Base-by-base conservation (phyloP, 2,113 vertebrate species). In the Cynoglossus semilaevis region DNA sequence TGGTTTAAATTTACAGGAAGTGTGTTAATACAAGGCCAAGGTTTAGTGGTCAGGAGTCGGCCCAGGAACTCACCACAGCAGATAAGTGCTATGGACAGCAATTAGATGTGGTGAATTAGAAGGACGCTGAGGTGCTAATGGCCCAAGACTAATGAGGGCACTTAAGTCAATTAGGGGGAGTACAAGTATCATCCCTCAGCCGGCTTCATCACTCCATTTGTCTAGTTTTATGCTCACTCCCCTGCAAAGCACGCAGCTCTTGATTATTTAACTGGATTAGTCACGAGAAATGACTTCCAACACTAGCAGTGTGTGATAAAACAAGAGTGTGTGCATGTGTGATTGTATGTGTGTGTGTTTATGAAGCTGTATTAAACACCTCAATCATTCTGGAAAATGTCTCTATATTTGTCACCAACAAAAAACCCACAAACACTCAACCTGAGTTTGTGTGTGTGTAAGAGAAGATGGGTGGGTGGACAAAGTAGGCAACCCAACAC, bases 401-500 rank as follows among this genome's bases (percentile, higher is more conserved):
- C 36, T 54, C 17, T 12, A 41, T 41, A 14, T 43, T 34, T 40
- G 55, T 38, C 29, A 14, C 43, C 17, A 13, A 1, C 42, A 36
- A 41, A 19, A 34, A 13, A 37, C 59, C 71, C 51, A 49, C 68
- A 68, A 13, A 15, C 36, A 51, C 35, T 16, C 9, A 47, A 22
- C 15, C 43, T 8, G 1, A 35, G 43, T 50, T 52, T 63, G 57
- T 41, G 60, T 55, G 19, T 47, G n/a, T 62, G 51, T 19, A 5
- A 15, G 15, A 41, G 45, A 14, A 14, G 12, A 14, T 11, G 12
- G 38, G 4, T 4, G 38, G 22, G 38, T 12, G 38, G 52, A 53
- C 69, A 53, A 53, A 70, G 71, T 19, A 57, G 61, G 76, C 63
- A 76, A 80, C 76, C 70, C 14, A 70, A 76, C 66, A 66, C 79